These are phyloP conservation scores for Halocynthia roretzi DNA, from an alignment of 23 tunicate genomes.

Conservation along the genomic window DNA sequence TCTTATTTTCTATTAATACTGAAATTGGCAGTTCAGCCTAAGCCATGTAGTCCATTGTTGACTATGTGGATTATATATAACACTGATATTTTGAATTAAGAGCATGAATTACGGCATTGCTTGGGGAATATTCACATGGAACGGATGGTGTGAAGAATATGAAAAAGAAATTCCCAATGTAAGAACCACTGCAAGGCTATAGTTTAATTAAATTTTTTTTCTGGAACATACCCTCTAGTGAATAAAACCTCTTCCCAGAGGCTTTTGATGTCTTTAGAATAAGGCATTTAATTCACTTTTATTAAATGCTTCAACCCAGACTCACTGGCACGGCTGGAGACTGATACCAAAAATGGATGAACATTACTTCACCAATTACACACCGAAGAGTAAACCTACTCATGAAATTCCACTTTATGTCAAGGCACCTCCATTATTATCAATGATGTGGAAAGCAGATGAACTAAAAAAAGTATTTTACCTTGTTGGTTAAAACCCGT, in stretches of 20 bases:
- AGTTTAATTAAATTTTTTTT: neutral
- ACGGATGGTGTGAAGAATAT: constrained; percentile 36
- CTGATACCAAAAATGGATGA: constrained; percentile 19
- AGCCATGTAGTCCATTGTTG: too few species aligned
- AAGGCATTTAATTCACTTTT: too few species aligned
- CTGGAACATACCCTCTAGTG: too few species aligned
- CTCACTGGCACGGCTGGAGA: constrained; percentile 23
- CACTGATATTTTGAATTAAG: neutral
- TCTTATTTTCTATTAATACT: too few species aligned
- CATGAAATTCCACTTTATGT: constrained; percentile 24
- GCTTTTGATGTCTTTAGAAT: too few species aligned
- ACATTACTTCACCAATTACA: constrained; percentile 8
- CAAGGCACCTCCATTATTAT: constrained; percentile 10
- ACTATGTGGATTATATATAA: too few species aligned
- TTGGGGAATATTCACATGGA: constrained; percentile 27
- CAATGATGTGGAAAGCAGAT: constrained; percentile 7
- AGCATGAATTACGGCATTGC: constrained; percentile 18
- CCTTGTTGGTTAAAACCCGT: neutral
- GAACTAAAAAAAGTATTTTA: neutral
- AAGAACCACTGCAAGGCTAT: neutral
- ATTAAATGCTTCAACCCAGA: neutral
- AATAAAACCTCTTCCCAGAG: too few species aligned
- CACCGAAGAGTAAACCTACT: constrained; percentile 3
- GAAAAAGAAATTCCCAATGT: constrained; percentile 13
- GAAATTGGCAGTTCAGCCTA: too few species aligned